Evolutionary conservation across 2,113 vertebrate species (phyloP).

Genomic region (Pundamilia nyererei): DNA sequence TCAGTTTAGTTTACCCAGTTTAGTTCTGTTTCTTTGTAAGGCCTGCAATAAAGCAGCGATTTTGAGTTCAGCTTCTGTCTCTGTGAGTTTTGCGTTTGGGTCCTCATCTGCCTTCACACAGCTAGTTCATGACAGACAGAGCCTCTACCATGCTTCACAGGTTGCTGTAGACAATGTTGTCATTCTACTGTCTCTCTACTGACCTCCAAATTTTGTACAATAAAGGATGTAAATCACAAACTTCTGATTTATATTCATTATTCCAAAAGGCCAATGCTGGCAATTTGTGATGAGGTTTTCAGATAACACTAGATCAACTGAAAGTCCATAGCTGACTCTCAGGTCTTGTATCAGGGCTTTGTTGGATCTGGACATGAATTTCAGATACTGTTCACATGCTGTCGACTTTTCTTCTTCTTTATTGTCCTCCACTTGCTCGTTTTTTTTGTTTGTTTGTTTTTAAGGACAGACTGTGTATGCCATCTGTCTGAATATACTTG

Average conservation of each 20-base stretch:
- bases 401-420: neutral
- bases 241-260: neutral
- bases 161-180: neutral
- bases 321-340: neutral
- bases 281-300: neutral
- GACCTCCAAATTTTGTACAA: neutral
- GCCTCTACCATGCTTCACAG: neutral
- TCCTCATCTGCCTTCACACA: neutral
- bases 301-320: neutral
- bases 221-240: neutral
- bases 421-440: neutral
- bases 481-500: neutral
- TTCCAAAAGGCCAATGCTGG: neutral
- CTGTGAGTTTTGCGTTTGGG: neutral
- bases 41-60: neutral
- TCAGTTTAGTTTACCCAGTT: neutral
- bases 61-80: neutral
- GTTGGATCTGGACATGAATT: neutral
- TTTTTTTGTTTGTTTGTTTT: neutral
- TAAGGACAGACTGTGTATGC: neutral
- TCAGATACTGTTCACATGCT: neutral
- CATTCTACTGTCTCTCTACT: neutral
- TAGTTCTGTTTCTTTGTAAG: neutral
- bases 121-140: neutral
- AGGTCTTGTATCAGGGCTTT: neutral